These are phyloP conservation scores for Abrostola triplasia DNA, from an alignment of 2,888 invertebrate species.

Conservation along the genomic window DNA sequence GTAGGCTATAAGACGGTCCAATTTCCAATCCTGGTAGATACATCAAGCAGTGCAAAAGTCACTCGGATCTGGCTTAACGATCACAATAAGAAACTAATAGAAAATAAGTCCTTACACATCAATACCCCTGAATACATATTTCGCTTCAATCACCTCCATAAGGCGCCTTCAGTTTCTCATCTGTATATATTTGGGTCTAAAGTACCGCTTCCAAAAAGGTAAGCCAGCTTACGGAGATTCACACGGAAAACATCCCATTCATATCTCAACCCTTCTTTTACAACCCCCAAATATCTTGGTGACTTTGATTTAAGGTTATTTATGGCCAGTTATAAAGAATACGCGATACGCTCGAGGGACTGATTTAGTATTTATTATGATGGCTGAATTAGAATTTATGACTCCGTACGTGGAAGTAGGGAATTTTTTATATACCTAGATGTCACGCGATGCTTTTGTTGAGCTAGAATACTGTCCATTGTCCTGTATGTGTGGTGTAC, in stretches of 20 bases:
- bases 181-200: neutral
- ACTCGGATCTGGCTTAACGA: too few species aligned
- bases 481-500: neutral
- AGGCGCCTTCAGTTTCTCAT: too few species aligned
- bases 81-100: too few species aligned
- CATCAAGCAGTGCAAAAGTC: too few species aligned
- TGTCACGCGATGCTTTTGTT: constrained; percentile 30
- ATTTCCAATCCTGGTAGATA: too few species aligned
- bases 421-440: constrained; percentile 34
- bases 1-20: too few species aligned
- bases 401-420: constrained; percentile 12
- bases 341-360: constrained; percentile 22
- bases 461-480: neutral
- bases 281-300: constrained; percentile 42
- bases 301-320: constrained; percentile 56
- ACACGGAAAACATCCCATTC: neutral
- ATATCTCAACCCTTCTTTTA: constrained; percentile 18
- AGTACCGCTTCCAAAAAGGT: neutral
- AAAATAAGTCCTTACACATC: too few species aligned
- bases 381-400: constrained; percentile 21
- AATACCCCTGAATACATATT: too few species aligned
- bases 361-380: constrained; percentile 31
- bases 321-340: constrained; percentile 38
- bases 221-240: neutral
- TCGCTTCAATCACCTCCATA: too few species aligned